phyloP scores from a whole-genome alignment of 2,888 invertebrate genomes.

The Sinhomidia bicolor region DNA sequence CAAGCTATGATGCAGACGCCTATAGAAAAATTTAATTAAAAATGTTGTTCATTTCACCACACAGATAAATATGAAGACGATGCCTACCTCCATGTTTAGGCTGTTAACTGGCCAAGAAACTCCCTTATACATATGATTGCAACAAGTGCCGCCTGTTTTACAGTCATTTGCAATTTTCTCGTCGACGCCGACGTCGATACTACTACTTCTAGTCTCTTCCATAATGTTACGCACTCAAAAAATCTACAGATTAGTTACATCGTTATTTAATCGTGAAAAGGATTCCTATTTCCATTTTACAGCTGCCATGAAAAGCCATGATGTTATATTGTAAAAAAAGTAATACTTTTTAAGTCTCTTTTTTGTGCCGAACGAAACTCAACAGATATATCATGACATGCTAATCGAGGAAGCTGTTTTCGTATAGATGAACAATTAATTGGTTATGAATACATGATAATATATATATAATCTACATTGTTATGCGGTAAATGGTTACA shows the following conservation, averaged over 20 bases:
- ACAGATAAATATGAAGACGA: conserved; percentile 99
- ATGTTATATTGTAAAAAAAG: conserved; percentile 1
- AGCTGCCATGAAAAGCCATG: conserved; percentile 58
- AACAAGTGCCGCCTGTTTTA: conserved; percentile 76
- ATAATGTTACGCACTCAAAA: conserved; percentile 55
- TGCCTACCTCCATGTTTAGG: conserved; percentile 99
- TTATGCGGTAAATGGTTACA: too few species aligned
- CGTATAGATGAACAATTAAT: conserved; percentile 28
- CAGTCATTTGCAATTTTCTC: conserved; percentile 61
- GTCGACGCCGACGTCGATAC: conserved; percentile 53
- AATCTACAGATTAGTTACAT: conserved; percentile 58
- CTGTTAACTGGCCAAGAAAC: conserved; percentile 99
- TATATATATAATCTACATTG: too few species aligned
- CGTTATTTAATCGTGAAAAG: conserved; percentile 49
- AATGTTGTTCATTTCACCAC: conserved; percentile 81
- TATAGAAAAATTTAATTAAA: background rate
- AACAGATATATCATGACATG: conserved; percentile 19
- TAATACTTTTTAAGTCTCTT: conserved; percentile 18
- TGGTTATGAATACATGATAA: background rate
- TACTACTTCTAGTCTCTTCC: conserved; percentile 74
- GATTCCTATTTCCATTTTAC: conserved; percentile 47
- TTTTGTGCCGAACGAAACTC: conserved; percentile 60
- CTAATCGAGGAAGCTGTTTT: conserved; percentile 15
- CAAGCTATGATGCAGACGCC: background rate
- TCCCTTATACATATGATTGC: conserved; percentile 94